Evolutionary conservation across 92 coral and sea anemone species (phyloP).

Genomic region (Paramuricea clavata): DNA sequence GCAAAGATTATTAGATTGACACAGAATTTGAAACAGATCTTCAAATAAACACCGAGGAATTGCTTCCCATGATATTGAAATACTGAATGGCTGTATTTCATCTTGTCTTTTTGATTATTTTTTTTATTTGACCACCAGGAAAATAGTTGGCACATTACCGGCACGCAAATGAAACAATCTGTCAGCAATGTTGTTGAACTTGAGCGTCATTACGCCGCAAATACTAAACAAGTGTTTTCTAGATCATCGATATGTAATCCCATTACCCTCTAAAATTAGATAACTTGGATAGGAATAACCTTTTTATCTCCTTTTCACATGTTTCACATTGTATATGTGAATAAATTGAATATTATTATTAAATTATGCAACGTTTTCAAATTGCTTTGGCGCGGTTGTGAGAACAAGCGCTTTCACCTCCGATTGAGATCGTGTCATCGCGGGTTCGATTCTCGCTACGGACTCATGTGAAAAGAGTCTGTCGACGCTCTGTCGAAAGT

Average conservation of each 20-base stretch:
- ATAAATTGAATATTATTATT: too few species aligned
- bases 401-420: too few species aligned
- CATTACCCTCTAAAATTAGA: not conserved
- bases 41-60: not conserved
- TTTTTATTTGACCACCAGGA: not conserved
- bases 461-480: too few species aligned
- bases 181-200: not conserved
- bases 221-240: not conserved
- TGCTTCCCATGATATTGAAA: too few species aligned
- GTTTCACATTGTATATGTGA: too few species aligned
- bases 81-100: not conserved
- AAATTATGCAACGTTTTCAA: too few species aligned
- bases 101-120: not conserved
- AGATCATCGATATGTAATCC: not conserved
- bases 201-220: not conserved
- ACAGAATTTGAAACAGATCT: not conserved
- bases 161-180: not conserved
- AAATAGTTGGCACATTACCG: not conserved
- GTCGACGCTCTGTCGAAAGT: too few species aligned
- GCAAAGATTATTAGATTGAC: not conserved
- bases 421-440: too few species aligned
- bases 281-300: too few species aligned
- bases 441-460: too few species aligned
- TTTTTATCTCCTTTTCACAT: too few species aligned
- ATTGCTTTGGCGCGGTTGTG: too few species aligned